Percentiles rank a stretch among this genome's conserved stretches.
Evolutionary conservation across 2,888 invertebrate genomes (phyloP).

Genomic region (Geotrupes spiniger): DNA sequence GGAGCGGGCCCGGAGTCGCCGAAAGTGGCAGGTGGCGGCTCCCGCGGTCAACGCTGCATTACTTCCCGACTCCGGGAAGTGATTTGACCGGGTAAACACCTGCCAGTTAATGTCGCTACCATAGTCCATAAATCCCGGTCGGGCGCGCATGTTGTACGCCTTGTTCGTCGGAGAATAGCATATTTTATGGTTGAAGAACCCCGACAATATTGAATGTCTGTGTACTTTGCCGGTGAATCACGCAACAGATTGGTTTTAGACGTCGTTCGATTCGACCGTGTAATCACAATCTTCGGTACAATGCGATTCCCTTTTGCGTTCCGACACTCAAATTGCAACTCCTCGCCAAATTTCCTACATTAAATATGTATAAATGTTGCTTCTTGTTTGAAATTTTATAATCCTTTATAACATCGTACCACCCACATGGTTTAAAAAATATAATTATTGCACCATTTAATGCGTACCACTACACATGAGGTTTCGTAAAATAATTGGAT

Average conservation of each 20-base stretch:
- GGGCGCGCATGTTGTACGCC: constrained; percentile 7
- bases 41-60: constrained; percentile 44
- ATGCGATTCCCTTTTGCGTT: constrained; percentile 21
- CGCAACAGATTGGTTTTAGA: constrained; percentile 41
- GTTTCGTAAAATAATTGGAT: constrained; percentile 23
- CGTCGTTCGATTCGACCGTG: constrained; percentile 34
- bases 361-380: neutral
- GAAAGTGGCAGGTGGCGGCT: constrained; percentile 44
- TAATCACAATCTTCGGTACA: constrained; percentile 39
- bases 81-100: constrained; percentile 46
- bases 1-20: constrained; percentile 28
- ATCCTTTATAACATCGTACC: too few species aligned
- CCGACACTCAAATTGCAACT: constrained; percentile 2
- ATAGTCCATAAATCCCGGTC: constrained; percentile 14
- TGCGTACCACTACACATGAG: too few species aligned
- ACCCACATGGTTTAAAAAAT: too few species aligned
- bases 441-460: too few species aligned
- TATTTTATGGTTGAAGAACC: constrained; percentile 11
- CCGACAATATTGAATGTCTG: constrained; percentile 6
- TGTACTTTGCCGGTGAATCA: constrained; percentile 33
- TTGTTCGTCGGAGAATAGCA: constrained; percentile 5
- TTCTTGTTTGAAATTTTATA: too few species aligned
- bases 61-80: constrained; percentile 44
- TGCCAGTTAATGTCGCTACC: constrained; percentile 39
- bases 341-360: neutral